phyloP scores from a whole-genome alignment of 1,140 invertebrate species.

The Rhyzopertha dominica region DNA sequence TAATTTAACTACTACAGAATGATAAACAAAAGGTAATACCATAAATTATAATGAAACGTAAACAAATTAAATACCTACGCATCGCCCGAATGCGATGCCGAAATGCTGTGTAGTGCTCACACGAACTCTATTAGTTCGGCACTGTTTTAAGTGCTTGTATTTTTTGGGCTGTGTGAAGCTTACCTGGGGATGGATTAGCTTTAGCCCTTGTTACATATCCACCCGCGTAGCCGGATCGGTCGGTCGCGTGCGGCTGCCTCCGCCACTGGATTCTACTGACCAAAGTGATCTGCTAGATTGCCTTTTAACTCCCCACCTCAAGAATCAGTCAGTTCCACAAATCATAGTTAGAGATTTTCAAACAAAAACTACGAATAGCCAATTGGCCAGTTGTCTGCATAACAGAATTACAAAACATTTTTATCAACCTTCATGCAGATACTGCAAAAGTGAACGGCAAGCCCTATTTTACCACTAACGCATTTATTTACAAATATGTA shows the following conservation, averaged over 20 bases:
- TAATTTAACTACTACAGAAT: conserved; percentile 36
- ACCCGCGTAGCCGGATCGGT: conserved; percentile 41
- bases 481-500: no score
- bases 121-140: conserved; percentile 45
- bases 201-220: conserved; percentile 49
- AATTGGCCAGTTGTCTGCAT: no score
- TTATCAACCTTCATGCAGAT: no score
- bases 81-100: conserved; percentile 17
- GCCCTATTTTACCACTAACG: no score
- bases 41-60: not conserved
- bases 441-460: no score
- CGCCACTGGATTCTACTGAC: no score
- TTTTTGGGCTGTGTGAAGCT: conserved; percentile 49
- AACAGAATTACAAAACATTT: no score
- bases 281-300: no score
- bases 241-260: conserved; percentile 34
- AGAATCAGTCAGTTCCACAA: no score
- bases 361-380: no score
- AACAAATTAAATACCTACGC: conserved; percentile 5
- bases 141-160: conserved; percentile 49
- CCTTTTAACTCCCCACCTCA: no score
- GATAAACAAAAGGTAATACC: conserved; percentile 17
- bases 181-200: conserved; percentile 48
- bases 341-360: no score
- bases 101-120: conserved; percentile 46